Evolutionary conservation across 1,140 invertebrate species (phyloP).

Genomic region (Lucilia cuprina): DNA sequence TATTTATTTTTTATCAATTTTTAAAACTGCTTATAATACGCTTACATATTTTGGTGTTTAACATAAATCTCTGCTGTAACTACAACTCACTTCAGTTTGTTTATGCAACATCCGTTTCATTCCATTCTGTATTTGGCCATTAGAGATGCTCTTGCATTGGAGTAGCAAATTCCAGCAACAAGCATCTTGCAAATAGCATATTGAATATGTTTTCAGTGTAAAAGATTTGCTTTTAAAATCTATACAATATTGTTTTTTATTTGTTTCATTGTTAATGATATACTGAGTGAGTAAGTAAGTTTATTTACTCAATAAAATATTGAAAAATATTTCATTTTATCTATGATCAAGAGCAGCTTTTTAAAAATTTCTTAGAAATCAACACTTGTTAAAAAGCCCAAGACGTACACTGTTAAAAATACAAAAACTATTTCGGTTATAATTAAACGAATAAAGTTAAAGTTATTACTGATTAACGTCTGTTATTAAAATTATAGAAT

Average conservation of each 20-base stretch:
- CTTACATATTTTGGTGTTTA: conserved; percentile 33
- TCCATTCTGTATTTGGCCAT: background rate
- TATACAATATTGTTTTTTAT: background rate
- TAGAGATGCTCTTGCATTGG: background rate
- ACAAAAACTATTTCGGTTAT: too few relatives aligned
- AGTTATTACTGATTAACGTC: too few relatives aligned
- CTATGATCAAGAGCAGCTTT: background rate
- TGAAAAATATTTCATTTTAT: conserved; percentile 17
- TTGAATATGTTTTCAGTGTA: background rate
- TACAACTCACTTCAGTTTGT: background rate
- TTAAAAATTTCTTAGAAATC: background rate
- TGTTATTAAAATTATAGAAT: too few relatives aligned
- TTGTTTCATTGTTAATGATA: background rate
- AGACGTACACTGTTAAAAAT: background rate
- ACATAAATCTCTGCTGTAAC: conserved; percentile 27
- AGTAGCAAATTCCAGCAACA: background rate
- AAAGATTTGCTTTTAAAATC: background rate
- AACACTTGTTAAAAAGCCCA: background rate
- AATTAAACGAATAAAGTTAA: too few relatives aligned
- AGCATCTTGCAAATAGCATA: background rate
- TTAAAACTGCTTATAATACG: conserved; percentile 22
- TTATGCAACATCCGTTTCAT: conserved; percentile 23
- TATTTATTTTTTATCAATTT: background rate
- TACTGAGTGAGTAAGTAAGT: background rate
- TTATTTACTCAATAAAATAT: conserved; percentile 18